Evolutionary conservation across 1,140 invertebrate species (phyloP).

Genomic region (Diachasma alloeum): DNA sequence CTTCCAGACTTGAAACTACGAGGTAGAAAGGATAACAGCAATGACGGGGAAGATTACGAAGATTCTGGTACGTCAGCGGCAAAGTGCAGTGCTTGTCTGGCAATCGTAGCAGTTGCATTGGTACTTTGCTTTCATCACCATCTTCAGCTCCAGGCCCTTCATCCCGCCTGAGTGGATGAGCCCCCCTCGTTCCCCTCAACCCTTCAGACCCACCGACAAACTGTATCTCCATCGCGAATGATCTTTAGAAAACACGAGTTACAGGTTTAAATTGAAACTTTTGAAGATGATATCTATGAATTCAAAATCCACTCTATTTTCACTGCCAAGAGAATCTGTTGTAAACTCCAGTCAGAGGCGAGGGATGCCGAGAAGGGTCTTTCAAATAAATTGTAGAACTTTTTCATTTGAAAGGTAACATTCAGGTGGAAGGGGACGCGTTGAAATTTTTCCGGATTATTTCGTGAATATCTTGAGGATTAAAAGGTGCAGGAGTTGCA

Average conservation of each 20-base stretch:
- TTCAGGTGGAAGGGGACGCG: too few species aligned
- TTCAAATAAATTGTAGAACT: too few species aligned
- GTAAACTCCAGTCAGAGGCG: neutral
- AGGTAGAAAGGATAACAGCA: conserved; percentile 49
- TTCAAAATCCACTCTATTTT: neutral
- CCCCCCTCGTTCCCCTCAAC: neutral
- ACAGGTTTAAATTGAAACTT: neutral
- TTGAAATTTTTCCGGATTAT: too few species aligned
- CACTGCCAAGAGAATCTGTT: neutral
- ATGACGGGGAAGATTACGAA: conserved; percentile 54
- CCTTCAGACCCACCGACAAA: neutral
- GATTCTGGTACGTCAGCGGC: conserved; percentile 45
- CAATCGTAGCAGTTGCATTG: conserved; percentile 40
- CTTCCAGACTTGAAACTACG: conserved; percentile 55
- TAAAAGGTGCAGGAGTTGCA: too few species aligned
- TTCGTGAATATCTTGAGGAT: too few species aligned
- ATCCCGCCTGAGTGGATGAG: conserved; percentile 53
- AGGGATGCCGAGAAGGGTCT: neutral
- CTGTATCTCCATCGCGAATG: neutral
- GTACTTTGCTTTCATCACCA: conserved; percentile 50
- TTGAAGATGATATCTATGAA: neutral
- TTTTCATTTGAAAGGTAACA: too few species aligned
- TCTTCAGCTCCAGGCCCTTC: conserved; percentile 50
- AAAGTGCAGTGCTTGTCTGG: conserved; percentile 35
- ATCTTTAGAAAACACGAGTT: neutral